Percentiles rank a stretch among this genome's conserved stretches.
phyloP scores from a whole-genome alignment of 2,888 invertebrate genomes.

The Nebria brevicollis region DNA sequence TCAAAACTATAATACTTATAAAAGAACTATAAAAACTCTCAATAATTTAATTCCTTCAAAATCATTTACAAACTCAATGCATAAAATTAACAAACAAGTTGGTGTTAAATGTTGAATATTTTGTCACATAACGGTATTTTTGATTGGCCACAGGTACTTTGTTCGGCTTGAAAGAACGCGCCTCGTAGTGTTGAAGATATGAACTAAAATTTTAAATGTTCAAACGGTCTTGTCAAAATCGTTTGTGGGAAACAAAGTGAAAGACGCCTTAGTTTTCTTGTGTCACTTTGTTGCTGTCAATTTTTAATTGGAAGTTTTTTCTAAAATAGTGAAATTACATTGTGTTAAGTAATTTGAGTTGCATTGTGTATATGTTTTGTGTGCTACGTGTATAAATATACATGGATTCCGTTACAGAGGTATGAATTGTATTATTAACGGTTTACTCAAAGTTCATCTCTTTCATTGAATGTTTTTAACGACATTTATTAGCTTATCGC shows the following conservation, averaged over 20 bases:
- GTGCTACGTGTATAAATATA: conserved; percentile 58
- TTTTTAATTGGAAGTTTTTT: conserved; percentile 13
- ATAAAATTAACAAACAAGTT: too few species aligned
- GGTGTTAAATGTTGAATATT: too few species aligned
- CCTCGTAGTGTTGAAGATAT: too few species aligned
- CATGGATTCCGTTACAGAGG: conserved; percentile 74
- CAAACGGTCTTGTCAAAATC: conserved; percentile 41
- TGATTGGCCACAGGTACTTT: too few species aligned
- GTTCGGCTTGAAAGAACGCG: too few species aligned
- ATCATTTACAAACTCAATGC: too few species aligned
- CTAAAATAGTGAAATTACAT: conserved; percentile 20
- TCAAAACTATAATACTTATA: too few species aligned
- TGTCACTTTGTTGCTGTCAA: not conserved
- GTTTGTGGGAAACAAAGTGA: conserved; percentile 17
- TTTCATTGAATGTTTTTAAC: not conserved
- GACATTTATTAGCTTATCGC: not conserved
- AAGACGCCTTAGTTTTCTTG: conserved; percentile 26
- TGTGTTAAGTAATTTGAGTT: conserved; percentile 23
- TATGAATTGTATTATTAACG: conserved; percentile 56
- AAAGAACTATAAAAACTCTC: too few species aligned
- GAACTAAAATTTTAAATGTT: conserved; percentile 18
- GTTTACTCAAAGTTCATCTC: conserved; percentile 19
- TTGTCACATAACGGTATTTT: too few species aligned
- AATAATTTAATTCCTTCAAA: too few species aligned
- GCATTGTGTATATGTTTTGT: conserved; percentile 26